A percentile compares a stretch with the other conserved stretches of the same genome.
phyloP scores from a whole-genome alignment of 2,888 invertebrate species.

The Apodemia mormo region DNA sequence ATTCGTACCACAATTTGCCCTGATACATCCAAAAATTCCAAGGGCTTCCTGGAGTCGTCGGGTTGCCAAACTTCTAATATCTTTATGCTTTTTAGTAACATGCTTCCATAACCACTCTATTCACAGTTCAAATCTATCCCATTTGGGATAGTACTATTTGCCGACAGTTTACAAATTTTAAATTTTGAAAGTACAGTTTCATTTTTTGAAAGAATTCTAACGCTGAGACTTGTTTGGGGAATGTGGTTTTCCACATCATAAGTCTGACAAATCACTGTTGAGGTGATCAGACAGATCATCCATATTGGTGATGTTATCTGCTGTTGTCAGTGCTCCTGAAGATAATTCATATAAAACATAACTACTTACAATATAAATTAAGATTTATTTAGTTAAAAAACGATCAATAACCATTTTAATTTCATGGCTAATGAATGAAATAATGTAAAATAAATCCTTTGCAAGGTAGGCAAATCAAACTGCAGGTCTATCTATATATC shows the following conservation, averaged over 20 bases:
- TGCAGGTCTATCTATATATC: too few relatives aligned
- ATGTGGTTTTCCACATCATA: not conserved
- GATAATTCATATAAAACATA: too few relatives aligned
- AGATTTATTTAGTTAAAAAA: too few relatives aligned
- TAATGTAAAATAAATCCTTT: too few relatives aligned
- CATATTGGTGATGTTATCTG: slow-evolving; percentile 30
- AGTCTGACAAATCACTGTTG: slow-evolving; percentile 28
- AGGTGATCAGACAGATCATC: slow-evolving; percentile 32
- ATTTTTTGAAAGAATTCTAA: not conserved
- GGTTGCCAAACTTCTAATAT: slow-evolving; percentile 36
- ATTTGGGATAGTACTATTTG: slow-evolving; percentile 29
- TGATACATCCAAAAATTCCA: slow-evolving; percentile 29
- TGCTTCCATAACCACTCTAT: slow-evolving; percentile 28
- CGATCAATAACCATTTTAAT: too few relatives aligned
- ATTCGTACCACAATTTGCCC: too few relatives aligned
- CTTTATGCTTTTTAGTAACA: slow-evolving; percentile 22
- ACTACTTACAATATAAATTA: too few relatives aligned
- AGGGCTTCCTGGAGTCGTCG: slow-evolving; percentile 39
- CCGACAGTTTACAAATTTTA: slow-evolving; percentile 25
- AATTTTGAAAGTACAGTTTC: not conserved
- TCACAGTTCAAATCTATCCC: slow-evolving; percentile 33
- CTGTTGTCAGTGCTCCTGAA: too few relatives aligned
- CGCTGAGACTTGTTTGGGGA: not conserved
- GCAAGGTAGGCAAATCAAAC: too few relatives aligned
- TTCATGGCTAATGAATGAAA: too few relatives aligned